phyloP scores from a whole-genome alignment of 1,140 invertebrate species.

The Pogonomyrmex californicus region DNA sequence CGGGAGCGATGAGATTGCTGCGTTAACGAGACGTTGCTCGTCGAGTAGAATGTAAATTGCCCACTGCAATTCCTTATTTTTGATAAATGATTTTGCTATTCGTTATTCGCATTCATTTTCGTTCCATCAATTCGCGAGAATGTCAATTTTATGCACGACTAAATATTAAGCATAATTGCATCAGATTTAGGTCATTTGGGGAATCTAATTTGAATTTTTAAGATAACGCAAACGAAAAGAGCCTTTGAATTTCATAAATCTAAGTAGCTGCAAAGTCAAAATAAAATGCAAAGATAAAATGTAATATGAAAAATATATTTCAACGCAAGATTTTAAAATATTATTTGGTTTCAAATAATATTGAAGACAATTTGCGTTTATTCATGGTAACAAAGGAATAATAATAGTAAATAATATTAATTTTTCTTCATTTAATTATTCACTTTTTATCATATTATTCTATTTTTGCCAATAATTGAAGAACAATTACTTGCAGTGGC shows the following conservation, averaged over 20 bases:
- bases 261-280: neutral
- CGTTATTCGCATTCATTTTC: neutral
- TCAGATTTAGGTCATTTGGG: neutral
- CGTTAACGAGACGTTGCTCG: constrained; percentile 63
- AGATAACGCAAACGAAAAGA: neutral
- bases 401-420: too few species aligned
- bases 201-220: neutral
- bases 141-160: neutral
- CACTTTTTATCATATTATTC: too few species aligned
- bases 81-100: constrained; percentile 6
- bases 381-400: too few species aligned
- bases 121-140: neutral
- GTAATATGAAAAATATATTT: neutral
- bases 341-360: too few species aligned
- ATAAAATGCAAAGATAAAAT: too few species aligned
- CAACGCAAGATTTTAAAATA: neutral
- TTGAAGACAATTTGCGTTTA: too few species aligned
- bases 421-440: too few species aligned
- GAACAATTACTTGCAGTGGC: too few species aligned
- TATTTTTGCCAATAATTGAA: too few species aligned
- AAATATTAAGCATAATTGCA: neutral
- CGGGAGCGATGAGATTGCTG: neutral
- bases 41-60: constrained; percentile 54
- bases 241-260: neutral
- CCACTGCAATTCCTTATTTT: neutral